A percentile compares a stretch with the other conserved stretches of the same genome.
These are phyloP conservation scores for Eurystomus glaucurus DNA, from an alignment of 2,797 vertebrate genomes.

Conservation along the genomic window DNA sequence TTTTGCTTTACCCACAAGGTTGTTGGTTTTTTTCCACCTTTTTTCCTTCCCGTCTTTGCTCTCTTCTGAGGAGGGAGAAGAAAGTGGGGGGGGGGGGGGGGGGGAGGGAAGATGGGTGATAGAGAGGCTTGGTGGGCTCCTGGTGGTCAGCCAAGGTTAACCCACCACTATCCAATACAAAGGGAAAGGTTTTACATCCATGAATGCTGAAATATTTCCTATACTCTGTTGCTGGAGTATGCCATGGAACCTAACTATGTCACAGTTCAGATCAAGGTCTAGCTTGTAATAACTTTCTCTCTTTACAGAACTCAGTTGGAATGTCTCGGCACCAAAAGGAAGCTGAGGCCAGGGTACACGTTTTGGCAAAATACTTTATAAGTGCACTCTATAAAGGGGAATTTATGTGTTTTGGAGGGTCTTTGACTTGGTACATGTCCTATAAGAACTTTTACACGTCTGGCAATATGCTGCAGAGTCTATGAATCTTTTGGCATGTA, in stretches of 20 bases:
- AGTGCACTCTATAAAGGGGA: neutral
- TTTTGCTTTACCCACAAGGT: too few relatives aligned
- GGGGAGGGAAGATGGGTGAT: too few relatives aligned
- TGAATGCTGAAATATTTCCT: neutral
- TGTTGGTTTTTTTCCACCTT: too few relatives aligned
- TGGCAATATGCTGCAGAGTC: neutral
- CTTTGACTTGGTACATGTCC: neutral
- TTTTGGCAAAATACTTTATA: neutral
- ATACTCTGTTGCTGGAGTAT: neutral
- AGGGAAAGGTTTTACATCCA: neutral
- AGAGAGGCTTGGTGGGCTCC: too few relatives aligned
- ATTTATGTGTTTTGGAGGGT: neutral
- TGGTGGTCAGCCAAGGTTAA: too few relatives aligned
- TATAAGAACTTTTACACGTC: neutral
- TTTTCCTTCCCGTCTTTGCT: too few relatives aligned
- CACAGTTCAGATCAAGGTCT: neutral
- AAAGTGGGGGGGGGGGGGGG: too few relatives aligned
- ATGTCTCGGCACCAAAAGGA: neutral
- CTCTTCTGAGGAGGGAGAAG: too few relatives aligned
- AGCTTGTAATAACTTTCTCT: neutral
- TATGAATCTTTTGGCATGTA: neutral
- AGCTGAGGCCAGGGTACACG: fast-evolving
- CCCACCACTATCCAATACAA: neutral
- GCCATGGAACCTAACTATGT: neutral
- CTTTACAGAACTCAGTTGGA: neutral